Percentiles rank a stretch among this genome's conserved stretches.
These are phyloP conservation scores for Corydoras maculifer DNA, from an alignment of 2,113 vertebrate genomes.

Conservation along the genomic window DNA sequence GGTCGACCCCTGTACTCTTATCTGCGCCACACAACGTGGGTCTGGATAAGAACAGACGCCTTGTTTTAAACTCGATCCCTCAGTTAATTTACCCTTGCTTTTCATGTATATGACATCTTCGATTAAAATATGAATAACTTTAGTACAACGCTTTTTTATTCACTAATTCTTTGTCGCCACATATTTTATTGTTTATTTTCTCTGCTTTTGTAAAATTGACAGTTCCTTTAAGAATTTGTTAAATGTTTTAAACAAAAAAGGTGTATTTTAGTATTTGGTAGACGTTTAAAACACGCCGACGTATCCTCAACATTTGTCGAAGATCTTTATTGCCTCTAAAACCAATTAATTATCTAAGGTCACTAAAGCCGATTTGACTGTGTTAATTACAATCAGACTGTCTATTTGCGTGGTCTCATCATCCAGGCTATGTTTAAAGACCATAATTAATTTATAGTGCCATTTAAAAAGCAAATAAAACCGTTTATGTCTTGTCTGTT, in stretches of 20 bases:
- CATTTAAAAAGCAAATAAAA: slow-evolving; percentile 6
- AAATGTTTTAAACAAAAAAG: background rate
- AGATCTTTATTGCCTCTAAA: slow-evolving; percentile 21
- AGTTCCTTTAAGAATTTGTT: no score
- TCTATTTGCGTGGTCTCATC: slow-evolving; percentile 26
- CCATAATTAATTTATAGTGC: slow-evolving; percentile 14
- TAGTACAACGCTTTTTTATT: no score
- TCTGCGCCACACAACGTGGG: slow-evolving; percentile 30
- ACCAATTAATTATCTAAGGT: slow-evolving; percentile 26
- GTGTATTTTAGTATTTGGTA: background rate
- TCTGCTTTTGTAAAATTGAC: no score
- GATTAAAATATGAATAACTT: no score
- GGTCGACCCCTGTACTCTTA: slow-evolving; percentile 42
- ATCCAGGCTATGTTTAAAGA: slow-evolving; percentile 4
- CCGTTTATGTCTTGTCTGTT: background rate
- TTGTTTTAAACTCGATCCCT: slow-evolving; percentile 40
- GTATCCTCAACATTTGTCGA: background rate
- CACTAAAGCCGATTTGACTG: slow-evolving; percentile 17
- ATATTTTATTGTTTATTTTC: no score
- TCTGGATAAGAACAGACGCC: slow-evolving; percentile 37
- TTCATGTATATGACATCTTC: background rate
- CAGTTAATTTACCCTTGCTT: slow-evolving; percentile 39
- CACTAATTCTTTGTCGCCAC: no score
- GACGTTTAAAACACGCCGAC: background rate
- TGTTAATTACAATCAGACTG: slow-evolving; percentile 22